Evolutionary conservation across 2,888 invertebrate genomes (phyloP), one percentile per base, ranked within the genome.

Genomic region (Acleris laterana): DNA sequence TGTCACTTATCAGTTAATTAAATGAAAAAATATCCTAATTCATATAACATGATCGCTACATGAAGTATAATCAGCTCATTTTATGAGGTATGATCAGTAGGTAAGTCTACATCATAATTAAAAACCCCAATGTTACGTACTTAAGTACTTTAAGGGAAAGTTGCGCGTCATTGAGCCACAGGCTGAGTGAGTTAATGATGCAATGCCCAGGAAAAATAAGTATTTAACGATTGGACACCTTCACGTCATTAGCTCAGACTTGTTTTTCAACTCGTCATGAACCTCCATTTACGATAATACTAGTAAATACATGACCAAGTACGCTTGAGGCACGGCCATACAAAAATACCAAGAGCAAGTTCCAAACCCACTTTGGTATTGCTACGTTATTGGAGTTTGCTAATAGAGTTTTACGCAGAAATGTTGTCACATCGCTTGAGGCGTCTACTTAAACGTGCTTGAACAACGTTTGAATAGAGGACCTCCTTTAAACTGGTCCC

Each of bases 281-380:
- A 52, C 77, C 80, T 79, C 83, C 80, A 82, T 83, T 82, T 84
- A 79, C 74, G 82, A 82, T 74, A 74, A 22, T 44, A 65, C 50
- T 61, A 61, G 64, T 49, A 60, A 56, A 50, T 56, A 56, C 61
- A 65, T 60, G 48, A 28, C 65, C 64, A 60, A 59, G 59, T 64
- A 59, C 46, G 59, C 46, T 58, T 52, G 19, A 28, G 17, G 13
- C 46, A 58, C 20, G 62, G 57, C 50, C 46, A 25, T 46, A 55
- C 49, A 20, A 17, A 60, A 44, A 20, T 55, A 56, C 56, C 50
- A 17, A n/a, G 50, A 44, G 32, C 60, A 22, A 55, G 48, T 49
- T 60, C 5, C 53, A 42, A 59, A 55, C 42, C 49, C 25, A 50
- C 56, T 46, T 56, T 49, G 46, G 32, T 46, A 19, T 48, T 51